Percentiles rank a stretch among this genome's conserved stretches.
Conservation (phyloP, 2,797 vertebrate genomes). For the Molossus alvarezi region DNA sequence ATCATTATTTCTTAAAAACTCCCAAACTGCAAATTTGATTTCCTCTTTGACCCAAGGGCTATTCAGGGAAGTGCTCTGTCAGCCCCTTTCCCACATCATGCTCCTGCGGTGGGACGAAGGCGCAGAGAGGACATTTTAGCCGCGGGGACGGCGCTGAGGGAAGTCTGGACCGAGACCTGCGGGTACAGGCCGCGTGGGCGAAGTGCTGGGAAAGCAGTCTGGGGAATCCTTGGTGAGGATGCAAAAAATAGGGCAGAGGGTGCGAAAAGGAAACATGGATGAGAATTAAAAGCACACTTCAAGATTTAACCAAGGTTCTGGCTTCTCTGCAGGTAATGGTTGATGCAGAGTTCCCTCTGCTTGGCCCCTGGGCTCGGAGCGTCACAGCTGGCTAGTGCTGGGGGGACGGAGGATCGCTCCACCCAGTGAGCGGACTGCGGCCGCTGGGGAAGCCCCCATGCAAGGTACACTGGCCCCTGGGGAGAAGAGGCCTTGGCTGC, state of each 20-base stretch:
- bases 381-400: too few species aligned
- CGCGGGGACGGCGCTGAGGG: background rate
- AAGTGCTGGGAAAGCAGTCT: conserved; percentile 64
- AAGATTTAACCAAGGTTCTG: background rate
- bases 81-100: conserved; percentile 1
- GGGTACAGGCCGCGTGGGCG: background rate
- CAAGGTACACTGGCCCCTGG: too few species aligned
- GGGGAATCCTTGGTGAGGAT: background rate
- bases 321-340: background rate
- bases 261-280: background rate
- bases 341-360: background rate
- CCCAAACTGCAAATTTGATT: conserved; percentile 57
- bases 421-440: background rate
- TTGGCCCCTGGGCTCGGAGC: background rate
- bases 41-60: conserved; percentile 71
- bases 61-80: conserved; percentile 57
- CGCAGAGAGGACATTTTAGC: background rate
- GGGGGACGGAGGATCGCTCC: accelerated
- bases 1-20: conserved; percentile 46
- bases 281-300: background rate
- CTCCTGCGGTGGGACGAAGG: conserved; percentile 25
- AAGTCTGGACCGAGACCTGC: conserved; percentile 17
- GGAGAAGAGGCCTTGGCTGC: background rate
- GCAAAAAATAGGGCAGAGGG: background rate
- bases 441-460: too few species aligned